Evolutionary conservation across 92 coral and sea anemone species (phyloP).

Genomic region (Bergia puertoricense): DNA sequence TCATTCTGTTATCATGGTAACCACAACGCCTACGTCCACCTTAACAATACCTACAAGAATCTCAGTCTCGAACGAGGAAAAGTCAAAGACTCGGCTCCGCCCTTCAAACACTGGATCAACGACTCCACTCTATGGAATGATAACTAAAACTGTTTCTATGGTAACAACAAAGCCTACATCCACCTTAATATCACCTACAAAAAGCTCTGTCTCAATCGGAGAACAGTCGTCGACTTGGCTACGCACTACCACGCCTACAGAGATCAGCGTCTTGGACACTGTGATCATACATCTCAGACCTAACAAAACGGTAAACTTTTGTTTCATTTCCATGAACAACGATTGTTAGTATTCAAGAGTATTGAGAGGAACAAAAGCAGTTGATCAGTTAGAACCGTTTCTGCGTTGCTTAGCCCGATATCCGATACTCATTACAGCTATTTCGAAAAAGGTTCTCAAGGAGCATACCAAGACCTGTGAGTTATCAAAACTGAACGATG

Average conservation of each 20-base stretch:
- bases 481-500: too few species aligned
- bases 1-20: not conserved
- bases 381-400: too few species aligned
- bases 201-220: not conserved
- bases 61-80: not conserved
- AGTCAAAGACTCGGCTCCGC: not conserved
- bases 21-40: not conserved
- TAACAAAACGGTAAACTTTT: slow-evolving; percentile 22
- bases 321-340: not conserved
- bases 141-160: not conserved
- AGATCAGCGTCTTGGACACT: not conserved
- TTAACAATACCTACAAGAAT: not conserved
- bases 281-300: slow-evolving; percentile 1
- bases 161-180: not conserved
- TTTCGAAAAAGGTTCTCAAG: too few species aligned
- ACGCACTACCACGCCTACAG: slow-evolving; percentile 5
- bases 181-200: not conserved
- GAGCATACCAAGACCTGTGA: too few species aligned
- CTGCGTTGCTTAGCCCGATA: too few species aligned
- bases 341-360: too few species aligned
- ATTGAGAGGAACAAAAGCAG: too few species aligned
- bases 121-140: not conserved
- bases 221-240: not conserved
- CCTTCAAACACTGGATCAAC: not conserved
- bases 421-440: too few species aligned